Base-by-base conservation (phyloP, 2,113 vertebrate genomes). In the Vireo altiloquus region DNA sequence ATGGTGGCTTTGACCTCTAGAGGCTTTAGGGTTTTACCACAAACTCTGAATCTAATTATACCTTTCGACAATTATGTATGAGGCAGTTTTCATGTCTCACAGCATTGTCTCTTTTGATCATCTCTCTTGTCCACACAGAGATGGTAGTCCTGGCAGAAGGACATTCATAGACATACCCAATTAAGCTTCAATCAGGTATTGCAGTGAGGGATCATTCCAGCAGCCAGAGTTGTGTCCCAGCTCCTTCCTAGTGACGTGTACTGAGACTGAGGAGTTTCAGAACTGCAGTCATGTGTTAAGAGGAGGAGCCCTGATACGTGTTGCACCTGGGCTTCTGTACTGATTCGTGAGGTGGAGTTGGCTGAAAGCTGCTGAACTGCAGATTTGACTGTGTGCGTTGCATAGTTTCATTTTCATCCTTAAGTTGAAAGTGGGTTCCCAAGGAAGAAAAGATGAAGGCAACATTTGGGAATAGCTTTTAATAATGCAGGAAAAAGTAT, bases 161-260 rank as follows among this genome's bases (percentile, higher is more conserved):
- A 24, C 0, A 0, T 63, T 72, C 5, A 8, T 10, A 66, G 52
- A 3, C 18, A 24, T 23, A 9, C 12, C 27, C 7, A 13, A 0
- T 37, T 42, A 24, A 39, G 27, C 7, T 31, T 70, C 66, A 44
- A 5, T 35, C 15, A 10, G 50, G 19, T 46, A 5, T 31, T 46
- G 20, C 31, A 40, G 0, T 46, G 15, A 11, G 49, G 7, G 33
- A 15, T 63, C 1, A 4, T 71, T 85, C 9, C 49, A 66, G 33
- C 22, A 54, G 61, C 52, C n/a, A 40, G 31, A 74, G 12, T 9
- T 64, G 19, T 56, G n/a, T 33, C 39, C 30, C 33, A 50, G 0
- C 44, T 68, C 6, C 20, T 50, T 60, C 70, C 28, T 44, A 7
- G 30, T 35, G 52, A 23, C 0, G 0, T 14, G 15, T 31, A 19